phyloP scores from a whole-genome alignment of 35 echinoderm and acorn worm species.

The Lytechinus variegatus region DNA sequence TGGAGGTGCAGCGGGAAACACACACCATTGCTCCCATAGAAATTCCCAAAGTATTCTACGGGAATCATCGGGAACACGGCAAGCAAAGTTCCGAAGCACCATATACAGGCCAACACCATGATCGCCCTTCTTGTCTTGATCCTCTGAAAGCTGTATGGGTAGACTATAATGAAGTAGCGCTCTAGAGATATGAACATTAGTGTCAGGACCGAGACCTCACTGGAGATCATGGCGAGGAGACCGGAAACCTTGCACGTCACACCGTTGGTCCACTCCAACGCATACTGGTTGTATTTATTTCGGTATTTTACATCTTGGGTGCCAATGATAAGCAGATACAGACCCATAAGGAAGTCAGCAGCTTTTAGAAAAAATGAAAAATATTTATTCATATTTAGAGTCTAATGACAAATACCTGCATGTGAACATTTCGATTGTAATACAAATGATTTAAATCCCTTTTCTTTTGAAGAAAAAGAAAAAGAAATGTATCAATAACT shows the following conservation, averaged over 20 bases:
- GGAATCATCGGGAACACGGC: conserved; percentile 68
- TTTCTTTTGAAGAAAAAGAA: too few relatives aligned
- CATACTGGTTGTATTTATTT: conserved; percentile 65
- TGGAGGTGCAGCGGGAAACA: conserved; percentile 94
- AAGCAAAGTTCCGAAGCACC: conserved; percentile 62
- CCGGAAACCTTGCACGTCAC: conserved; percentile 76
- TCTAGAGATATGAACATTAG: conserved; percentile 89
- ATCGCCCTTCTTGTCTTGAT: conserved; percentile 64
- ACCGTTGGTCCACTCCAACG: conserved; percentile 82
- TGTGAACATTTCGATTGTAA: too few relatives aligned
- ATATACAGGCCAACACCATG: conserved; percentile 66
- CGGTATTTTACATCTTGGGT: conserved; percentile 76
- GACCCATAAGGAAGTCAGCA: conserved; percentile 94
- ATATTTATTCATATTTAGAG: too few relatives aligned
- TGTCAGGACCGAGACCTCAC: conserved; percentile 84
- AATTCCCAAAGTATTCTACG: conserved; percentile 74
- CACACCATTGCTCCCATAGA: conserved; percentile 93
- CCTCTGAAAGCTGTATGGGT: conserved; percentile 70
- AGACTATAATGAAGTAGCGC: conserved; percentile 83
- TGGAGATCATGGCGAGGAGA: conserved; percentile 87
- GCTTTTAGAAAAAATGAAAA: conserved; percentile 38
- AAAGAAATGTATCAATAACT: too few relatives aligned
- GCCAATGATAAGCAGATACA: conserved; percentile 89
- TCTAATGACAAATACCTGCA: too few relatives aligned
- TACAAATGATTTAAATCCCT: too few relatives aligned